Evolutionary conservation across 2,113 vertebrate species (phyloP), one percentile per base, ranked within the genome.

Genomic region (Burhinus oedicnemus): DNA sequence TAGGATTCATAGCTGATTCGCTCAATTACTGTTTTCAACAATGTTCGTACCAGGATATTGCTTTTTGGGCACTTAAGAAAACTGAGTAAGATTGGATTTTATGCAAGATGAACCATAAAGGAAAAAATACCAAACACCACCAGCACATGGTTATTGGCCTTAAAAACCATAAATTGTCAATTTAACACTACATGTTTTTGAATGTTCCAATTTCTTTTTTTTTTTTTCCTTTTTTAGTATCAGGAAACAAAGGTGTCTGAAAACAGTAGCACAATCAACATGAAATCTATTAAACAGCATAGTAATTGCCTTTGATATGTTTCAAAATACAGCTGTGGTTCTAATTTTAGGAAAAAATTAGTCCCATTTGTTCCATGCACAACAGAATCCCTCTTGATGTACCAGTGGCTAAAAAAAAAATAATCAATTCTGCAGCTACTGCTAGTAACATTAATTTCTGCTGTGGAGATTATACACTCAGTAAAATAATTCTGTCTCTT

Each of bases 21-120:
- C 85, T 96, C 97, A 97, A 74, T 98, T 98, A 97, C 91, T 93
- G 52, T 79, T 96, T 96, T 96, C 93, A 97, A 72, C 92, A 88
- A 49, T 91, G 61, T 96, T 97, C 90, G 95, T 93, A 62, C 89
- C 9, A 89, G 72, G 38, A 78, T 96, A 96, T 96, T 97, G 93
- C 81, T 96, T 97, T 97, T 74, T 65, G 44, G 70, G 71, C 86
- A 92, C 60, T 96, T 91, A 86, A 74, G 86, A 96, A 96, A 97
- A 94, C 89, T 17, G 83, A 95, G 42, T 90, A 95, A 96, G 70
- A 98, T 93, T 96, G 91, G 78, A 86, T 92, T 96, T 57, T 95
- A 90, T 96, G 83, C 78, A 94, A 94, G 90, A 84, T 83, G 58
- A 89, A 83, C 57, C 51, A 87, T 90, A 92, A 95, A 96, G 74